phyloP scores from a whole-genome alignment of 2,888 invertebrate species.

The Hemaris fuciformis region DNA sequence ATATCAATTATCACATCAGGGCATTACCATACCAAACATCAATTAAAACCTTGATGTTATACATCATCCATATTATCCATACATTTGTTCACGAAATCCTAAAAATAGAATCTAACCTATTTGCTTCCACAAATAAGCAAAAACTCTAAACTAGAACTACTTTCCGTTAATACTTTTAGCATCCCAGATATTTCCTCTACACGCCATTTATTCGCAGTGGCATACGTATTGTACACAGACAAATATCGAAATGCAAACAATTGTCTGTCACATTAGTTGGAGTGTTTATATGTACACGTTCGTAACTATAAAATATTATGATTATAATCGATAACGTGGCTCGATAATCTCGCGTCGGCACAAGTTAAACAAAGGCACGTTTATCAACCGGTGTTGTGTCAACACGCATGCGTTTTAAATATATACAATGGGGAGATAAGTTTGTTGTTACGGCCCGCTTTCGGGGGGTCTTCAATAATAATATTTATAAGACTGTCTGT shows the following conservation, averaged over 20 bases:
- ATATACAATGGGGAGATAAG: slow-evolving; percentile 32
- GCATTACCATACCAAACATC: too few species aligned
- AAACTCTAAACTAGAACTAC: too few species aligned
- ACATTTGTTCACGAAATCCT: too few species aligned
- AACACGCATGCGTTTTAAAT: slow-evolving; percentile 32
- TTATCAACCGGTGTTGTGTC: slow-evolving; percentile 48
- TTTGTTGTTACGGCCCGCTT: background rate
- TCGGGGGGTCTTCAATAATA: background rate
- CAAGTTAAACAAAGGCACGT: slow-evolving; percentile 45
- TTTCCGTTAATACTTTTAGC: too few species aligned
- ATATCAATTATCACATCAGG: too few species aligned
- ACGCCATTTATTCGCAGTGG: too few species aligned
- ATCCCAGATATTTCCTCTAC: too few species aligned
- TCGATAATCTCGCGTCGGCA: slow-evolving; percentile 32
- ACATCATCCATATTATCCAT: too few species aligned
- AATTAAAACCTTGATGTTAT: too few species aligned
- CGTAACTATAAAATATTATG: slow-evolving; percentile 26
- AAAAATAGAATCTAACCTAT: too few species aligned
- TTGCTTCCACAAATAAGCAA: too few species aligned
- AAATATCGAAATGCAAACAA: background rate
- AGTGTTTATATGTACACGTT: background rate
- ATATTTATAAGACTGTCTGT: background rate
- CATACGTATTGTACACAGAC: too few species aligned
- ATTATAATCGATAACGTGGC: slow-evolving; percentile 21
- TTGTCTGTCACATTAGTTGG: background rate